Percentiles rank a stretch among this genome's conserved stretches.
Evolutionary conservation across 2,888 invertebrate genomes (phyloP).

Genomic region (Temnothorax unifasciatus): DNA sequence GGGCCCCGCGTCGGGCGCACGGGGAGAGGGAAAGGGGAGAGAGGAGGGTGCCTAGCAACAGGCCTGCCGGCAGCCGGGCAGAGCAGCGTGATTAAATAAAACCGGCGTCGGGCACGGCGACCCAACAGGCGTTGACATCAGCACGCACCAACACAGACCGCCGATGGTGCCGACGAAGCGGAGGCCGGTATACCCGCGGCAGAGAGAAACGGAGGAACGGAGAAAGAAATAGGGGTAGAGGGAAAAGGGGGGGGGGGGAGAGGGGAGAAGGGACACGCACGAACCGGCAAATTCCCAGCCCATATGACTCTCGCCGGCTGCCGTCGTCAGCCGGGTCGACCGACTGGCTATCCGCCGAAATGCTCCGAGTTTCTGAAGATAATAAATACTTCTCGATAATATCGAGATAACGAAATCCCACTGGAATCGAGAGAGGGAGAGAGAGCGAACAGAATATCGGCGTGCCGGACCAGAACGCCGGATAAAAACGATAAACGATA

Average conservation of each 20-base stretch:
- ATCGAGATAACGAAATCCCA: constrained; percentile 10
- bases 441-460: not conserved
- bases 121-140: constrained; percentile 83
- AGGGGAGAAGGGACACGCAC: constrained; percentile 40
- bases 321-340: constrained; percentile 55
- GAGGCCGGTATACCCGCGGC: constrained; percentile 59
- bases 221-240: constrained; percentile 36
- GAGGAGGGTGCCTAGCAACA: constrained; percentile 86
- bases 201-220: constrained; percentile 25
- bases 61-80: constrained; percentile 81
- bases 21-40: constrained; percentile 66
- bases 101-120: constrained; percentile 81
- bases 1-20: constrained; percentile 71
- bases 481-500: not conserved
- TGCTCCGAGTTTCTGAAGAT: constrained; percentile 9
- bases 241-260: constrained; percentile 18
- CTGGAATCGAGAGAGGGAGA: not conserved
- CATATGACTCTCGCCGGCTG: constrained; percentile 72
- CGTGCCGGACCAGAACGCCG: not conserved
- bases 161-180: constrained; percentile 51
- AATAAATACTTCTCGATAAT: constrained; percentile 1
- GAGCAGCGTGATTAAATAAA: constrained; percentile 85
- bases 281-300: constrained; percentile 78
- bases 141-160: constrained; percentile 65
- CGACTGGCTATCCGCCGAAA: constrained; percentile 20